Evolutionary conservation across 2,888 invertebrate species (phyloP).

Genomic region (Drosophila limbata): DNA sequence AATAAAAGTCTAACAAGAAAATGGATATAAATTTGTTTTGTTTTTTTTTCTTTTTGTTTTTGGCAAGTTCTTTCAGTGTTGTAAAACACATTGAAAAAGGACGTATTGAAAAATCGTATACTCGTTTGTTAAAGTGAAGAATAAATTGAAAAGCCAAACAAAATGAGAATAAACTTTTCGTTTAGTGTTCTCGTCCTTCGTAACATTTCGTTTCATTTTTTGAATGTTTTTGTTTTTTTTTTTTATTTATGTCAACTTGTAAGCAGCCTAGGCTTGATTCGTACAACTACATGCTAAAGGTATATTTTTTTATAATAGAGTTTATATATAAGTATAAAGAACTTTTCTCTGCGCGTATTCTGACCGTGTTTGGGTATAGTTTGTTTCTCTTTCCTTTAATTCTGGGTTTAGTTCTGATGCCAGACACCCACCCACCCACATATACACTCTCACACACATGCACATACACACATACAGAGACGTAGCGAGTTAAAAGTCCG

Average conservation of each 20-base stretch:
- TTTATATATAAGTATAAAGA: constrained; percentile 52
- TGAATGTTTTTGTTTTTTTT: constrained; percentile 4
- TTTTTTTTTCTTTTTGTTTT: constrained; percentile 53
- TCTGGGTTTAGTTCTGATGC: constrained; percentile 10
- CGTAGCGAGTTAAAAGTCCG: constrained; percentile 76
- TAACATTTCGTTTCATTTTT: constrained; percentile 11
- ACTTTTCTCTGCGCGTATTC: constrained; percentile 37
- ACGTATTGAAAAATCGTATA: constrained; percentile 81
- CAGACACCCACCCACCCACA: constrained; percentile 29
- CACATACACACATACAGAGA: constrained; percentile 2
- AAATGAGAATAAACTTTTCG: constrained; percentile 51
- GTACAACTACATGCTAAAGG: constrained; percentile 62
- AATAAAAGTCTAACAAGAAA: constrained; percentile 59
- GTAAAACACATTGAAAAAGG: constrained; percentile 74
- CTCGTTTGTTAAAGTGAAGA: constrained; percentile 68
- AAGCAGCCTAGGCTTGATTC: constrained; percentile 70
- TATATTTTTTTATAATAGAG: constrained; percentile 36
- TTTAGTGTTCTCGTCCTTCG: constrained; percentile 20
- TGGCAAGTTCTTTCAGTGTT: constrained; percentile 74
- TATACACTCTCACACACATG: constrained; percentile 13
- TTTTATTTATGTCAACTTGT: constrained; percentile 31
- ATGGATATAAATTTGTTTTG: constrained; percentile 34
- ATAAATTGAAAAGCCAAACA: constrained; percentile 54
- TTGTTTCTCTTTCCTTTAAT: constrained; percentile 11
- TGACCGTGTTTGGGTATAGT: constrained; percentile 26